These are phyloP conservation scores for Vulpes lagopus DNA, from an alignment of 2,113 vertebrate species.

Conservation along the genomic window DNA sequence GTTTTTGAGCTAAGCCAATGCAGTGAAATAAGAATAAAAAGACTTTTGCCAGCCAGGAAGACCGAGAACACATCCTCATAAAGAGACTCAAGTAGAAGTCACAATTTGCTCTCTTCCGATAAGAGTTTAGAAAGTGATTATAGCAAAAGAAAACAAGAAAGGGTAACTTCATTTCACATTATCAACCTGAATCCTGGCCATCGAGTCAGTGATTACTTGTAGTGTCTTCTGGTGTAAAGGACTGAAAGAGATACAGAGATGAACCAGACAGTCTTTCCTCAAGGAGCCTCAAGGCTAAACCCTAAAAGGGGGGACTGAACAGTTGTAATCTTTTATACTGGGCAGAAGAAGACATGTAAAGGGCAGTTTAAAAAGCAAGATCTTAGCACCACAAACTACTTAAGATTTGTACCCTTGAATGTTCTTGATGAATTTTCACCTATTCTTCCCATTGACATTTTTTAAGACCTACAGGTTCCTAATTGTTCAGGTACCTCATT, in stretches of 20 bases:
- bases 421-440: not conserved
- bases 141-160: slow-evolving; percentile 13
- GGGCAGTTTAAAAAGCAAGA: not conserved
- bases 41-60: not conserved
- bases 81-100: not conserved
- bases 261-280: not conserved
- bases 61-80: not conserved
- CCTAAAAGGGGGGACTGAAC: not conserved
- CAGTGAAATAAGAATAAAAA: slow-evolving; percentile 22
- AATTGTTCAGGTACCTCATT: not conserved
- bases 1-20: slow-evolving; percentile 26
- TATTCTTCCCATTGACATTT: not conserved
- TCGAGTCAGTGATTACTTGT: not conserved
- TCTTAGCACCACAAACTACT: not conserved
- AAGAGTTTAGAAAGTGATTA: not conserved
- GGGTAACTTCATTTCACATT: slow-evolving; percentile 18
- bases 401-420: not conserved
- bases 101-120: slow-evolving; percentile 39
- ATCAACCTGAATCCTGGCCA: not conserved
- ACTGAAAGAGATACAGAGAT: slow-evolving; percentile 32
- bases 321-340: not conserved
- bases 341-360: not conserved
- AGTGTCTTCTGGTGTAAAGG: not conserved
- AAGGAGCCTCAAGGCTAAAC: not conserved
- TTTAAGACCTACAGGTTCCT: not conserved